Evolutionary conservation across 2,113 vertebrate species (phyloP), one percentile per base, ranked within the genome.

Genomic region (Hylia prasina): DNA sequence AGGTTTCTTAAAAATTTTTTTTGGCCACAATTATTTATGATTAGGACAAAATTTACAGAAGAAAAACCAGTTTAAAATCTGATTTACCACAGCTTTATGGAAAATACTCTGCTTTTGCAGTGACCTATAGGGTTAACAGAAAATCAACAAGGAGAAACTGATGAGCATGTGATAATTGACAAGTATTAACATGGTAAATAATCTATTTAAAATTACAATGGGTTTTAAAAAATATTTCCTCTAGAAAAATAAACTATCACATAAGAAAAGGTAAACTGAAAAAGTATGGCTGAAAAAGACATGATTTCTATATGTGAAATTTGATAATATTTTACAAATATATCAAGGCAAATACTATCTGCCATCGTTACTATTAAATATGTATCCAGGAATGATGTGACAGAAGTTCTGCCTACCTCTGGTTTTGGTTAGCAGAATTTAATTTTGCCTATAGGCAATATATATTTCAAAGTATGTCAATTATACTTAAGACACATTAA

Each of bases 11-110:
- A 37, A 37, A 44, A 3, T 9, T 21, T 11, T 23, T 53, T 51
- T 47, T n/a, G 5, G 50, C 66, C 87, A 93, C 66, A 78, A 70
- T 95, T 94, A 90, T 95, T 96, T 98, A 94, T 95, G 95, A 90
- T 92, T 91, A 94, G 76, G 76, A 80, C 42, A 96, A 97, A 93
- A 96, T 94, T 96, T 91, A 77, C 81, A 77, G 84, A 89, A 93
- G 63, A 91, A 96, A 97, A 97, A 53, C 39, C 66, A 93, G 58
- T 97, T 95, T 97, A 96, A 96, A 98, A 94, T 96, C 79, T 87
- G 95, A 77, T 82, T 97, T 95, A 79, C 79, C 69, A 91, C 50
- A 96, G 83, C 80, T 87, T 82, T 58, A 48, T 57, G 42, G 84
- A 93, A 97, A 97, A 97, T 83, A 70, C n/a, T 94, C 90, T 87